Base-by-base conservation (phyloP, 2,797 vertebrate genomes). In the Tadarida brasiliensis region DNA sequence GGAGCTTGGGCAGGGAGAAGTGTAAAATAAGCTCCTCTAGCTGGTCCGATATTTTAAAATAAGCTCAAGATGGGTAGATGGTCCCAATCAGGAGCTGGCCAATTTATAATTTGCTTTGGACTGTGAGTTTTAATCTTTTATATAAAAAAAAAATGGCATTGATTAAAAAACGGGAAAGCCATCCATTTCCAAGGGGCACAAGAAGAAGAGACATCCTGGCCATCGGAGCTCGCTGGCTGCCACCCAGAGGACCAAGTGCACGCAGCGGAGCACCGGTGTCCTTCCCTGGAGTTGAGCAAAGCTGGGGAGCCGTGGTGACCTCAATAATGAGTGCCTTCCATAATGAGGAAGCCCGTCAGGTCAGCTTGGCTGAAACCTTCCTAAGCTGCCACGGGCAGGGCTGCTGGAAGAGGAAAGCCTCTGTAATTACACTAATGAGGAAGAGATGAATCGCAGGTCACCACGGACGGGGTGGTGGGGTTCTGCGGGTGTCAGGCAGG, bases 381-480 rank as follows among this genome's bases (percentile, higher is more conserved):
- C 57, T 56, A 3, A 19, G 63, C 61, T 30, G 88, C 59, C 89
- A 28, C 67, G 4, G 35, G 59, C 88, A 92, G 67, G 9, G 73
- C n/a, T 35, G 47, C 33, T 30, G 35, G 24, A 44, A 54, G 24
- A 35, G 59, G 22, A 22, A 85, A 59, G 28, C 74, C 67, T 85
- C 78, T 47, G 10, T 71, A 51, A 96, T 86, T 54, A 82, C 33
- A 68, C 49, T 88, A 89, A 91, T 71, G 87, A 95, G 65, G 26
- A 67, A 11, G 28, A 67, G 61, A 73, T 14, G n/a, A 71, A 82
- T 26, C 19, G 11, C 70, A 59, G 92, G 74, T 78, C 68, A 11
- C 26, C 63, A 15, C 1, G 1, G 59, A 54, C 80, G 73, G 68
- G 87, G 67, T 7, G 56, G 11, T 22, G 35, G 73, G 61, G 33